Evolutionary conservation across 2,797 vertebrate genomes (phyloP).

Genomic region (Odontamblyopus rebecca): DNA sequence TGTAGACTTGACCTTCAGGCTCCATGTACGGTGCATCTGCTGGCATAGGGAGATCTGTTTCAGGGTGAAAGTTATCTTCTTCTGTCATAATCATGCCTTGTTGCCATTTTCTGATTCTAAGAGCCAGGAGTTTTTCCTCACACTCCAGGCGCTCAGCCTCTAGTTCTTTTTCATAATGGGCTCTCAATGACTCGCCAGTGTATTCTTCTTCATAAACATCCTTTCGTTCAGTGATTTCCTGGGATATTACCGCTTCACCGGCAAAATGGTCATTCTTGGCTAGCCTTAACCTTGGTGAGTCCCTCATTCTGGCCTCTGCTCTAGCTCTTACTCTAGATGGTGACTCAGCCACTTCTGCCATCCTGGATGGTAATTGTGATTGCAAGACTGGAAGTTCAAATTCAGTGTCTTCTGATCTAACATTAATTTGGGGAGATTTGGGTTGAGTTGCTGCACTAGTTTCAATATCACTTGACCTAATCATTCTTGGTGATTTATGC

Average conservation of each 20-base stretch:
- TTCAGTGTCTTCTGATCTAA: conserved; percentile 7
- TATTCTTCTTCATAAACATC: conserved; percentile 23
- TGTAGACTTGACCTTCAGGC: conserved; percentile 29
- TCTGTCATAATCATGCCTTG: conserved; percentile 64
- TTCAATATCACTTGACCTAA: conserved; percentile 15
- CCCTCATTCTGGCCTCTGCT: conserved; percentile 30
- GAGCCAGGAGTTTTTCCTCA: conserved; percentile 68
- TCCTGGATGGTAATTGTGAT: conserved; percentile 29
- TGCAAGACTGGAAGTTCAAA: conserved; percentile 8
- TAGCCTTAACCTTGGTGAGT: conserved; percentile 41
- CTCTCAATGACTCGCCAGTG: conserved; percentile 53
- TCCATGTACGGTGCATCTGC: conserved; percentile 37
- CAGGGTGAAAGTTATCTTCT: conserved; percentile 49
- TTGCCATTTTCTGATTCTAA: conserved; percentile 72
- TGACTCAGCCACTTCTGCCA: conserved; percentile 5
- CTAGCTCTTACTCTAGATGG: conserved; percentile 35
- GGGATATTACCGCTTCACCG: conserved; percentile 37
- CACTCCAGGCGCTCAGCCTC: conserved; percentile 64
- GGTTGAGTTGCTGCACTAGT: neutral
- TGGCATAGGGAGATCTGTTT: conserved; percentile 43
- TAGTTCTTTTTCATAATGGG: conserved; percentile 64
- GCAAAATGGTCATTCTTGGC: conserved; percentile 42
- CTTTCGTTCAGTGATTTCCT: conserved; percentile 4
- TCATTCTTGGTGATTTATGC: conserved; percentile 29
- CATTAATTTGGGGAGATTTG: conserved; percentile 19